phyloP scores from a whole-genome alignment of 2,113 vertebrate species.

The Petromus typicus region DNA sequence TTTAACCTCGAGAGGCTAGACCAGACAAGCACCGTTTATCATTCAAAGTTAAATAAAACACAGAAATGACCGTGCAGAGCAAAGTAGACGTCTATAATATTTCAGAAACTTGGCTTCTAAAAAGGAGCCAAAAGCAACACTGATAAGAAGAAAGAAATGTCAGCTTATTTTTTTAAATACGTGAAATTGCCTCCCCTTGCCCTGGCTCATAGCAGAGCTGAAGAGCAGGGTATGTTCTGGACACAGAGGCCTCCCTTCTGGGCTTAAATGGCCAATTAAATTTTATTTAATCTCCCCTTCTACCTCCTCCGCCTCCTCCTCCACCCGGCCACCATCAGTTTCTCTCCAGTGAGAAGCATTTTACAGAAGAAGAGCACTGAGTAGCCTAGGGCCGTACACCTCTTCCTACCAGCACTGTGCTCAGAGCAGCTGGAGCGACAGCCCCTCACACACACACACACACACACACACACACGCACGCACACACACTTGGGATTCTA shows the following conservation, averaged over 20 bases:
- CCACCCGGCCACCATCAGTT: not conserved
- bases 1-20: slow-evolving; percentile 56
- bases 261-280: slow-evolving; percentile 48
- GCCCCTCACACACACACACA: too few species aligned
- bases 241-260: not conserved
- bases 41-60: slow-evolving; percentile 70
- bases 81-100: not conserved
- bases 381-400: not conserved
- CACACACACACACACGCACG: too few species aligned
- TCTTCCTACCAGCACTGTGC: not conserved
- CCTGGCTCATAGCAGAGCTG: not conserved
- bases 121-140: slow-evolving; percentile 69
- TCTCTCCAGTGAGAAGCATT: not conserved
- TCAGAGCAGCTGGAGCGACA: not conserved
- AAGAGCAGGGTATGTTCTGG: not conserved
- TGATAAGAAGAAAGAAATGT: slow-evolving; percentile 41
- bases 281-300: not conserved
- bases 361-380: not conserved
- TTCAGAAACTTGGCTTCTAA: slow-evolving; percentile 54
- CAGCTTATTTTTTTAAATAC: slow-evolving; percentile 42
- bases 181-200: not conserved
- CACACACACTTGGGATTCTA: not conserved
- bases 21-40: slow-evolving; percentile 70
- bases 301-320: not conserved
- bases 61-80: not conserved